phyloP scores from a whole-genome alignment of 2,888 invertebrate genomes.

The Lasioglossum calceatum region DNA sequence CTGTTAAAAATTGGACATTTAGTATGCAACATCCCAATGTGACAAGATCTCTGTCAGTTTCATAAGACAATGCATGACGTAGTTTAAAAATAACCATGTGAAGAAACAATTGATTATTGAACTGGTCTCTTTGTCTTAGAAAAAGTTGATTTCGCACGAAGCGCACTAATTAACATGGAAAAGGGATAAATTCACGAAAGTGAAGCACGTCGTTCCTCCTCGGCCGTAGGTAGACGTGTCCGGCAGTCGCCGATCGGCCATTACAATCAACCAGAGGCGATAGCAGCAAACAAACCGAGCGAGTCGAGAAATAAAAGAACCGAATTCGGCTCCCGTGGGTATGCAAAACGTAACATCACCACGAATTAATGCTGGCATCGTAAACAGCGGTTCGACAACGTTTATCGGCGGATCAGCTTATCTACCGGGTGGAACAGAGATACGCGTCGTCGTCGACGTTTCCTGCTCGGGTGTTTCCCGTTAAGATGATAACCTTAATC shows the following conservation, averaged over 20 bases:
- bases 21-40: not conserved
- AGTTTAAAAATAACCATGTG: not conserved
- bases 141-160: not conserved
- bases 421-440: conserved; percentile 72
- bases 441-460: conserved; percentile 62
- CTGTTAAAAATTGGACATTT: too few species aligned
- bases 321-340: conserved; percentile 24
- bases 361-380: conserved; percentile 50
- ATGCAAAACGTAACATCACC: conserved; percentile 46
- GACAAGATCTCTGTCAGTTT: not conserved
- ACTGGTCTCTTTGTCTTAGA: not conserved
- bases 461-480: conserved; percentile 72
- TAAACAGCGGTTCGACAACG: conserved; percentile 64
- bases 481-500: conserved; percentile 75
- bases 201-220: not conserved
- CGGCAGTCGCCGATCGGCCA: not conserved
- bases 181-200: not conserved
- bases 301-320: not conserved
- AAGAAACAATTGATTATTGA: not conserved
- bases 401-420: conserved; percentile 74
- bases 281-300: not conserved
- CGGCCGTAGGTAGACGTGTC: not conserved
- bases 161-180: not conserved
- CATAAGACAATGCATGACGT: not conserved
- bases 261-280: conserved; percentile 8